Percentiles rank a stretch among this genome's conserved stretches.
phyloP scores from a whole-genome alignment of 2,797 vertebrate genomes.

The Protonibea diacanthus region DNA sequence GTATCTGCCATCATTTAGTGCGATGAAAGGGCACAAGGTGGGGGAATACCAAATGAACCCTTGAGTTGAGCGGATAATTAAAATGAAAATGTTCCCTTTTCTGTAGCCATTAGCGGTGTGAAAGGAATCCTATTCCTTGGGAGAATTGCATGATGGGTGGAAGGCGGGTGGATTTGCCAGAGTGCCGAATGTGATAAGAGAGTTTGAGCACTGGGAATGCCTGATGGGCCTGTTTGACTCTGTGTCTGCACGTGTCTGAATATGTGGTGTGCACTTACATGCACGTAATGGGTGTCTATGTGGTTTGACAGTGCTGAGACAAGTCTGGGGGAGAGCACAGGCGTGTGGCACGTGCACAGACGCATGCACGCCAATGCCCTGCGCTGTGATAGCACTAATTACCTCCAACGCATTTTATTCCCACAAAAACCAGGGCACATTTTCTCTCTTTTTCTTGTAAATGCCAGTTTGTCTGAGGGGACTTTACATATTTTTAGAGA shows the following conservation, averaged over 20 bases:
- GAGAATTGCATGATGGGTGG: slow-evolving; percentile 77
- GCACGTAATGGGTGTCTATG: slow-evolving; percentile 19
- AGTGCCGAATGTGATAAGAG: slow-evolving; percentile 76
- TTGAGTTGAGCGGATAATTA: slow-evolving; percentile 83
- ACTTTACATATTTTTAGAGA: slow-evolving; percentile 58
- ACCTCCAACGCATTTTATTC: slow-evolving; percentile 71
- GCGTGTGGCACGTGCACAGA: slow-evolving; percentile 26
- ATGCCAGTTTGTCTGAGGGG: slow-evolving; percentile 76
- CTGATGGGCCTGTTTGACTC: slow-evolving; percentile 63
- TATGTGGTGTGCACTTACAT: slow-evolving; percentile 5
- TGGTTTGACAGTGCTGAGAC: slow-evolving; percentile 29
- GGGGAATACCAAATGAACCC: slow-evolving; percentile 77
- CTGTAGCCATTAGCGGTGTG: slow-evolving; percentile 83
- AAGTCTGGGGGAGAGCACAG: slow-evolving; percentile 7
- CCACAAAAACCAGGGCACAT: slow-evolving; percentile 64
- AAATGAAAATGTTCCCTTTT: slow-evolving; percentile 85
- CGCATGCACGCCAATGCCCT: slow-evolving; percentile 38
- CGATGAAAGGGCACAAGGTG: slow-evolving; percentile 70
- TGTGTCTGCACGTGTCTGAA: slow-evolving; percentile 9
- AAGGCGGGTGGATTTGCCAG: slow-evolving; percentile 57
- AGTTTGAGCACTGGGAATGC: slow-evolving; percentile 56
- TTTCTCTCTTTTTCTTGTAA: slow-evolving; percentile 66
- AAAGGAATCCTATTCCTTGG: slow-evolving; percentile 81
- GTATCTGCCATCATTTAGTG: slow-evolving; percentile 72
- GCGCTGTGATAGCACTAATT: slow-evolving; percentile 76